Conservation (phyloP, 2,113 vertebrate species). For the Coryphaenoides rupestris region DNA sequence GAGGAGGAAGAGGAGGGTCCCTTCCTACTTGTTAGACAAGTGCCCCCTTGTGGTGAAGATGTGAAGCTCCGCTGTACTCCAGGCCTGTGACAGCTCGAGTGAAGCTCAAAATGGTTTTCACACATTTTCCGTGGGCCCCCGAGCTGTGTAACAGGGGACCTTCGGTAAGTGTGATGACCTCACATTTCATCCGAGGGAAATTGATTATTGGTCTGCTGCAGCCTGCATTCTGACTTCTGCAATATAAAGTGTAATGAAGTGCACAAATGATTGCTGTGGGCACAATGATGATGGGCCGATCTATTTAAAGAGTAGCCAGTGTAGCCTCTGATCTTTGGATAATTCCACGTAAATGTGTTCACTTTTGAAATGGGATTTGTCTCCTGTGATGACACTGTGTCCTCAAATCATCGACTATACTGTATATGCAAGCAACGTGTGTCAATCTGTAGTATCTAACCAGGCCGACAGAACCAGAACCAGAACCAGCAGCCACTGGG, state of each 20-base stretch:
- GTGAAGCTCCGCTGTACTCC: no score
- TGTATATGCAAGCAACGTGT: constrained; percentile 28
- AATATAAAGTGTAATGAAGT: background rate
- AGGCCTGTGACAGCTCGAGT: constrained; percentile 46
- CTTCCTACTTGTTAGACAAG: no score
- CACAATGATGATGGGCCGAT: no score
- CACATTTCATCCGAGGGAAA: constrained; percentile 21
- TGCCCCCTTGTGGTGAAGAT: constrained; percentile 65
- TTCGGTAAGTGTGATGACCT: constrained; percentile 24
- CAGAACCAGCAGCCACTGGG: no score
- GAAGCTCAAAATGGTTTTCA: constrained; percentile 60
- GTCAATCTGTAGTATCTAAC: no score
- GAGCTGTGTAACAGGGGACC: constrained; percentile 34
- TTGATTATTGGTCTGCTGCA: background rate
- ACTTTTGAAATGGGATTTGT: constrained; percentile 1
- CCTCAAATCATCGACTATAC: constrained; percentile 1
- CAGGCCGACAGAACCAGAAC: no score
- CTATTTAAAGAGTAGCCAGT: no score
- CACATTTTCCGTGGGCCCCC: constrained; percentile 52
- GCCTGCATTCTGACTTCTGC: constrained; percentile 1
- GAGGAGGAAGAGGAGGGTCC: no score
- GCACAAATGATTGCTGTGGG: no score
- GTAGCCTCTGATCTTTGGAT: no score
- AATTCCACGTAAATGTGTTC: background rate
- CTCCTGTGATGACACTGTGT: no score